Evolutionary conservation across 1,140 invertebrate genomes (phyloP), one percentile per base, ranked within the genome.

Genomic region (Rhopalosiphum maidis): DNA sequence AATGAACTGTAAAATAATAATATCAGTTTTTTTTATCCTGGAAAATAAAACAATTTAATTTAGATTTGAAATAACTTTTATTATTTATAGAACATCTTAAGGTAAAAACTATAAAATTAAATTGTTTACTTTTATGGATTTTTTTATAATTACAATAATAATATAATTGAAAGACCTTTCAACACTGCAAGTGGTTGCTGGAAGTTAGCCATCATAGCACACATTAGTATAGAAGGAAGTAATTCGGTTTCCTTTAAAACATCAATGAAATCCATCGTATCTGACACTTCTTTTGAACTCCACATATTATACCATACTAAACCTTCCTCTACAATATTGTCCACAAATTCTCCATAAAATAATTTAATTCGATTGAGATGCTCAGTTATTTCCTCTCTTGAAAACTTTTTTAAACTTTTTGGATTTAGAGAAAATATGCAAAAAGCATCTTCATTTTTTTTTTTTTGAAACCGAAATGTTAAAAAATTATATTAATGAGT

Each of bases 171-270:
- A 88, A 18, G 87, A 48, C 46, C 46, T 88, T 88, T 88, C 30
- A 88, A 88, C 46, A 51, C 87, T 54, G 15, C 46, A 88, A 88
- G 87, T 88, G 0, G 87, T 88, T 48, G 15, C 87, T 51, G 87
- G 30, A 51, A 88, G 87, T 18, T 5, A 88, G 87, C 30, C 30
- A 88, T 35, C 87, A 51, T 88, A 0, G 21, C 87, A 88, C 87
- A 88, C 87, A 51, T 88, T 54, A 2, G 0, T n/a, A 88, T 51
- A 51, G 30, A 4, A 88, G 46, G 87, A 23, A 88, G 25, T 88
- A 51, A 88, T 88, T 88, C 87, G 4, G 87, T 88, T 88, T 88
- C 87, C 15, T 88, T 88, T 51, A 88, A 51, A 88, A 88, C 87
- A 22, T 46, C 87, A 5, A 22, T 48, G 4, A 88, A 88, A 88